These are phyloP conservation scores for Schlechtendalia chinensis DNA, from an alignment of 1,140 invertebrate species.

Conservation along the genomic window DNA sequence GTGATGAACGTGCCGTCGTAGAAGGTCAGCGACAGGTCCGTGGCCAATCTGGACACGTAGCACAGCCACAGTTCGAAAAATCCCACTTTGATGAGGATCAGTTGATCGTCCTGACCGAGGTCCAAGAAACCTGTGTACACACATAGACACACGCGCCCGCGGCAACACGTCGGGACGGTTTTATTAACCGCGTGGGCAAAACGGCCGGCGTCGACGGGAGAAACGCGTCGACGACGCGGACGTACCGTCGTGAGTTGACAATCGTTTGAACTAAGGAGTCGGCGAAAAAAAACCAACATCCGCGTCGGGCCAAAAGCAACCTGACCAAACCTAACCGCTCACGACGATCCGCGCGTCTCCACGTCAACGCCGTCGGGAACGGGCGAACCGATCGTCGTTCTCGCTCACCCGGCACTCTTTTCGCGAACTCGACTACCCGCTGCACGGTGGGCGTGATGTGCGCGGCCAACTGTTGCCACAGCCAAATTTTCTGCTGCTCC, in stretches of 20 bases:
- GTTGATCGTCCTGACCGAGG: conserved; percentile 86
- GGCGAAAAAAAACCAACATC: no score
- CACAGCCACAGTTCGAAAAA: conserved; percentile 96
- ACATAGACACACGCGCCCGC: no score
- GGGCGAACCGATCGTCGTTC: no score
- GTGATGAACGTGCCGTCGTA: conserved; percentile 86
- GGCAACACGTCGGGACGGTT: no score
- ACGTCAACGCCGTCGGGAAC: no score
- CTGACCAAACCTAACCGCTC: no score
- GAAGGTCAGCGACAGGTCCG: conserved; percentile 80
- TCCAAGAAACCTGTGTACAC: conserved; percentile 68
- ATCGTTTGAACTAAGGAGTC: no score
- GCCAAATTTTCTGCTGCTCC: conserved; percentile 67
- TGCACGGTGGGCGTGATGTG: conserved; percentile 83
- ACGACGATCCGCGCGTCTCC: no score
- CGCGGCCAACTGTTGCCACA: conserved; percentile 69
- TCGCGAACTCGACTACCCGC: conserved; percentile 90
- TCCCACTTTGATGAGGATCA: conserved; percentile 91
- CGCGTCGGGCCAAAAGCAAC: no score
- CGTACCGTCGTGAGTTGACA: no score
- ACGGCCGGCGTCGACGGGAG: no score
- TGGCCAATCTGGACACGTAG: conserved; percentile 79
- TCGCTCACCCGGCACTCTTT: conserved; percentile 72
- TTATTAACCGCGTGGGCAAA: not conserved
- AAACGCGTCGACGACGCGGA: no score